Conservation (phyloP, 2,888 invertebrate genomes). For the Troilus luridus region DNA sequence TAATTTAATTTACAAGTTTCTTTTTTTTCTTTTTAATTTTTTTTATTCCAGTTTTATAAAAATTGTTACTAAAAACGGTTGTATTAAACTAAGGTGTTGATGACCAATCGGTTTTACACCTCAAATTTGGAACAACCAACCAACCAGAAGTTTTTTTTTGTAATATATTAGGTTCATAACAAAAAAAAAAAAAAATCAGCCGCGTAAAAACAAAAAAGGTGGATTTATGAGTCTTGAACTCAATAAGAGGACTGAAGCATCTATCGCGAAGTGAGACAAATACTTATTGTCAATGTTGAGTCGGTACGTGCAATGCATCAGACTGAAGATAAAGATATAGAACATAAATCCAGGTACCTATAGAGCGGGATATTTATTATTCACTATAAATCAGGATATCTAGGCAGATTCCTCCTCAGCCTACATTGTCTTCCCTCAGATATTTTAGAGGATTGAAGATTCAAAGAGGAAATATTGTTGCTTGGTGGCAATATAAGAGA, state of each 20-base stretch:
- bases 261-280: slow-evolving; percentile 44
- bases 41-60: too few species aligned
- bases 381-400: slow-evolving; percentile 22
- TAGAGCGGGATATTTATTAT: slow-evolving; percentile 32
- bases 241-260: slow-evolving; percentile 3
- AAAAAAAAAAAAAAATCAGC: not conserved
- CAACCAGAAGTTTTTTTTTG: too few species aligned
- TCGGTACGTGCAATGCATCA: not conserved
- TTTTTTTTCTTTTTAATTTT: too few species aligned
- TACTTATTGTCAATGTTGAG: slow-evolving; percentile 36
- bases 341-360: slow-evolving; percentile 47
- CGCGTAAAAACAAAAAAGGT: not conserved
- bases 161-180: not conserved
- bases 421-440: not conserved
- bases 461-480: not conserved
- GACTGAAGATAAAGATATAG: slow-evolving; percentile 1
- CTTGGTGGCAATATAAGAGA: not conserved
- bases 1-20: too few species aligned
- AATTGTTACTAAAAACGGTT: too few species aligned
- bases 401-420: not conserved
- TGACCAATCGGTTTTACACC: too few species aligned
- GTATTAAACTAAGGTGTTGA: too few species aligned
- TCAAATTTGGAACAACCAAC: too few species aligned
- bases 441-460: not conserved
- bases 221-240: not conserved